Base-by-base conservation (phyloP, 1,140 invertebrate species). In the Leptinotarsa undecemlineata region DNA sequence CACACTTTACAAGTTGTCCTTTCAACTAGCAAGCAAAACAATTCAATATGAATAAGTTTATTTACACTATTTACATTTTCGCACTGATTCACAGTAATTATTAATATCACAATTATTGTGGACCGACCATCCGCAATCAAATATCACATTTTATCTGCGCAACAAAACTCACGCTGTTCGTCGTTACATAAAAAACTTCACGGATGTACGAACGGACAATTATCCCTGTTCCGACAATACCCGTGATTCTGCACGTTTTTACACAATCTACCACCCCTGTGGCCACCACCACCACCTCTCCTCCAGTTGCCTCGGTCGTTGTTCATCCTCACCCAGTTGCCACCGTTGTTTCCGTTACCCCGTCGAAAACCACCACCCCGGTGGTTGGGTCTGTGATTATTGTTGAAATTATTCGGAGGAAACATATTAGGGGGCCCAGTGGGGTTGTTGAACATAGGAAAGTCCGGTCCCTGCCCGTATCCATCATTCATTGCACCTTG, bases 161-260 rank as follows among this genome's bases (percentile, higher is more conserved):
- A 3, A 42, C 33, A 42, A 42, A 42, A 0, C 33, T 42, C 33
- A 11, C 33, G 33, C 33, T 42, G 8, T 11, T 42, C 33, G 33
- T 42, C 33, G 33, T 42, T 42, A 42, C 33, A 3, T 42, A 42
- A 3, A 42, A 42, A 42, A 42, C 2, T 42, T 42, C 33, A 42
- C 33, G 6, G 33, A 33, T 33, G 33, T 33, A 11, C 33, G 33
- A 33, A 33, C 33, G 1, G 33, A 84, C 23, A 26, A 26, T 26
- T 26, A 26, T 26, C 1, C 20, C 92, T 91, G 80, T 92, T 89
- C 70, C 92, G 86, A 84, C 93, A 95, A 74, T 89, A 92, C 2
- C 93, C 93, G 79, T 89, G 89, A 80, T 92, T 91, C 81, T 91
- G 90, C 80, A 94, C 93, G 80, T 93, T 92, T 81, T 92, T 90